Evolutionary conservation across 1,140 invertebrate genomes (phyloP).

Genomic region (Hycleus phaleratus): DNA sequence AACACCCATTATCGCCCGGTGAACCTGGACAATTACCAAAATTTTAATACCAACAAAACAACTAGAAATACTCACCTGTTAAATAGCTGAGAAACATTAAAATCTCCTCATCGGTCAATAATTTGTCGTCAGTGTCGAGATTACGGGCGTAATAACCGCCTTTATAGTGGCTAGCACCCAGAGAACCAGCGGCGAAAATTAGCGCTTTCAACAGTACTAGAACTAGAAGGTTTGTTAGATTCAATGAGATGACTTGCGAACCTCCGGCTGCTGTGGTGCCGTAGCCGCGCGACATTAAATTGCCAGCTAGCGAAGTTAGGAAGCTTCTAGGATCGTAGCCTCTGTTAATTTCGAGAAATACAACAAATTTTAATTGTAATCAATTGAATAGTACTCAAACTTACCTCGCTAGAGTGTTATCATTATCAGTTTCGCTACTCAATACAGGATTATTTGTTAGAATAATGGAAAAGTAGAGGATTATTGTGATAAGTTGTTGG

Average conservation of each 20-base stretch:
- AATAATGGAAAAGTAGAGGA: no score
- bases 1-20: conserved; percentile 58
- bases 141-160: conserved; percentile 47
- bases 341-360: conserved; percentile 18
- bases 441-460: no score
- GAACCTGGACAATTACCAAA: conserved; percentile 40
- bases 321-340: conserved; percentile 33
- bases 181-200: conserved; percentile 68
- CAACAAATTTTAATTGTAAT: not conserved
- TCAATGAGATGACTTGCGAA: conserved; percentile 68
- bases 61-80: conserved; percentile 23
- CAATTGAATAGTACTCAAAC: not conserved
- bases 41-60: not conserved
- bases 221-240: conserved; percentile 72
- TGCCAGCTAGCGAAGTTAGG: conserved; percentile 31
- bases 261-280: conserved; percentile 23
- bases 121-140: conserved; percentile 41
- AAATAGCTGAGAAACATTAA: conserved; percentile 35
- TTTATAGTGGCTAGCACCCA: conserved; percentile 59
- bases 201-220: conserved; percentile 72
- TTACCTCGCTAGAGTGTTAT: conserved; percentile 3
- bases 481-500: no score
- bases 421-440: not conserved
- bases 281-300: conserved; percentile 33
- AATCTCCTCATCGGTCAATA: conserved; percentile 34